Percentiles rank a stretch among this genome's conserved stretches.
These are phyloP conservation scores for Oncorhynchus kisutch DNA, from an alignment of 2,113 vertebrate species.

Conservation along the genomic window DNA sequence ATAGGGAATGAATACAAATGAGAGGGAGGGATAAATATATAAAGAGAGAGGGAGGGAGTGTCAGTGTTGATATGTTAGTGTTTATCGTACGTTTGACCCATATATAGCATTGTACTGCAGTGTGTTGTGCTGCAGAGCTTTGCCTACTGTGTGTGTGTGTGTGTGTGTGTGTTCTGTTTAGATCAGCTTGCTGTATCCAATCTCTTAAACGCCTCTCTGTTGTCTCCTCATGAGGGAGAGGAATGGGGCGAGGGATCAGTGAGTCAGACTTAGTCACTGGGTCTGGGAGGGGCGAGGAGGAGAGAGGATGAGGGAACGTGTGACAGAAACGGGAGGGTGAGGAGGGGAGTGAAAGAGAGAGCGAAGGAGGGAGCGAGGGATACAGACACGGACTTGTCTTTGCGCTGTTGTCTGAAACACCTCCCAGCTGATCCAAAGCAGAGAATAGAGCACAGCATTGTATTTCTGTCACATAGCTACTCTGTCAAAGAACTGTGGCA, in stretches of 20 bases:
- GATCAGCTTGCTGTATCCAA: too few relatives aligned
- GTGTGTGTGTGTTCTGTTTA: too few relatives aligned
- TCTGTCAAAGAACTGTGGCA: conserved; percentile 47
- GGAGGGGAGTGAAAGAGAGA: conserved; percentile 26
- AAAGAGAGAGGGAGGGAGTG: too few relatives aligned
- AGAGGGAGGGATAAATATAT: too few relatives aligned
- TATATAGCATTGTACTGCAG: background rate
- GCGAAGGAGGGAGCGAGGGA: background rate
- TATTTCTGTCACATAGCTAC: conserved; percentile 35
- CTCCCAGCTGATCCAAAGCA: conserved; percentile 58
- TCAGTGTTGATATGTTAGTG: background rate
- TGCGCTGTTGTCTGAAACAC: conserved; percentile 61
- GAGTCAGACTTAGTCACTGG: conserved; percentile 64
- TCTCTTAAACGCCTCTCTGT: background rate
- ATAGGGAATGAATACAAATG: background rate
- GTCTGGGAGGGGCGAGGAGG: conserved; percentile 34
- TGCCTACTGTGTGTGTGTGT: too few relatives aligned
- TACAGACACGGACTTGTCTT: conserved; percentile 19
- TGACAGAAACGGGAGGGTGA: conserved; percentile 3
- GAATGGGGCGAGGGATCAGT: too few relatives aligned
- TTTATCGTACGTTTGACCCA: background rate
- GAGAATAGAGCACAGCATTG: conserved; percentile 48
- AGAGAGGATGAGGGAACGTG: conserved; percentile 47
- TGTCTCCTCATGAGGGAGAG: background rate
- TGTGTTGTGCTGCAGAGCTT: too few relatives aligned